Conservation (phyloP, 2,888 invertebrate genomes). For the Noctuana brunneofusca region DNA sequence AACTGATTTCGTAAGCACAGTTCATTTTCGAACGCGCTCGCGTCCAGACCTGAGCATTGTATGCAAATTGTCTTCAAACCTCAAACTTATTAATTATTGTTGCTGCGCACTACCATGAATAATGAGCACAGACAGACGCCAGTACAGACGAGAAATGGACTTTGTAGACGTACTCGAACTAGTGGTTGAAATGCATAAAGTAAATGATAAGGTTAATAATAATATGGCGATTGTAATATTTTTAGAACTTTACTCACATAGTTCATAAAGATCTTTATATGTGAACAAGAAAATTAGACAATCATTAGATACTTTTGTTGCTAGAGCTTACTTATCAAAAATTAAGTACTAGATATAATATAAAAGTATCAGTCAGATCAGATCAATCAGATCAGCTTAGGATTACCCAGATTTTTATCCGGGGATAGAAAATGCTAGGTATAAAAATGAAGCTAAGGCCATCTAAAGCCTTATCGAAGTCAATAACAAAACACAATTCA, state of each 20-base stretch:
- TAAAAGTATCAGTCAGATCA: no score
- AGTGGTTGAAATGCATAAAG: no score
- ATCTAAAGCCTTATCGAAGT: no score
- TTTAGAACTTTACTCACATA: not conserved
- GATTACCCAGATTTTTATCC: no score
- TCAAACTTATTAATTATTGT: constrained; percentile 81
- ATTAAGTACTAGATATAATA: no score
- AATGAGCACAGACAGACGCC: constrained; percentile 48
- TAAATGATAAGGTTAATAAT: not conserved
- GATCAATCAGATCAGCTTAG: no score
- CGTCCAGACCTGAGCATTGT: constrained; percentile 67
- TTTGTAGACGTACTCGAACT: constrained; percentile 14
- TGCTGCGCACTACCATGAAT: constrained; percentile 63
- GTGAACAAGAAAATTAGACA: no score
- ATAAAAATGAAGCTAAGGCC: no score
- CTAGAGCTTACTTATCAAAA: no score
- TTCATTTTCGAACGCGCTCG: constrained; percentile 59
- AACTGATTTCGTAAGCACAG: constrained; percentile 46
- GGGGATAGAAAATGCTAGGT: no score
- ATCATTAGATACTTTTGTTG: no score
- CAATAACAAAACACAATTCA: not conserved
- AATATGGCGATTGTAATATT: not conserved
- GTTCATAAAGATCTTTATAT: no score
- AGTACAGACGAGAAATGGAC: constrained; percentile 33
- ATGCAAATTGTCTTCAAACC: constrained; percentile 69